Percentiles rank a stretch among this genome's conserved stretches.
Conservation (phyloP, 1,140 invertebrate genomes). For the Fopius arisanus region DNA sequence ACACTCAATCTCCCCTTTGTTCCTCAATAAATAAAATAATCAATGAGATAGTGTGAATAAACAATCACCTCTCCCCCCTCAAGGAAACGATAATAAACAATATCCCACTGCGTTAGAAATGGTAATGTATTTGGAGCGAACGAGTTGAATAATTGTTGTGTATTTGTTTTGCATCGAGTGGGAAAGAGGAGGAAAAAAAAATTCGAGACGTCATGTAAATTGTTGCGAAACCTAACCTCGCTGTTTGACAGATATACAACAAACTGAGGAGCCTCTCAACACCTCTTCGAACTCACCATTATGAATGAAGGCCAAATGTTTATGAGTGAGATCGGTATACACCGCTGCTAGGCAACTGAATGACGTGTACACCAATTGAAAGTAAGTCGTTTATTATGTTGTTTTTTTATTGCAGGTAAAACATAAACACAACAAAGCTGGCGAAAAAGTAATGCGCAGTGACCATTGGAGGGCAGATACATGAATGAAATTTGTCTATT, state of each 20-base stretch:
- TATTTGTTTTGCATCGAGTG: neutral
- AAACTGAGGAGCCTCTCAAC: neutral
- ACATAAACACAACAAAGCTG: neutral
- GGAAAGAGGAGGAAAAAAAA: slow-evolving; percentile 12
- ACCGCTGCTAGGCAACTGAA: slow-evolving; percentile 21
- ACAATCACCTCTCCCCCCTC: neutral
- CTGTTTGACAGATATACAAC: slow-evolving; percentile 19
- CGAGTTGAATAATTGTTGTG: slow-evolving; percentile 9
- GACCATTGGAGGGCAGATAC: slow-evolving; percentile 25
- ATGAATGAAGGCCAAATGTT: slow-evolving; percentile 41
- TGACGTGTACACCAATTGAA: slow-evolving; percentile 23
- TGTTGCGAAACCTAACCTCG: slow-evolving; percentile 42
- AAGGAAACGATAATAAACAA: neutral
- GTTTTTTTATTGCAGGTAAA: neutral
- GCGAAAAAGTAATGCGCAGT: slow-evolving; percentile 7
- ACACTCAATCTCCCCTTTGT: neutral
- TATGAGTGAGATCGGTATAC: slow-evolving; percentile 25
- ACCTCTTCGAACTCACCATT: neutral
- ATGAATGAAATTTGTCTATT: neutral
- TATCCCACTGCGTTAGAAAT: neutral
- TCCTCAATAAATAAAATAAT: neutral
- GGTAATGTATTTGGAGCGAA: neutral
- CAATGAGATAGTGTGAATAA: neutral
- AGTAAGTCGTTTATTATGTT: neutral
- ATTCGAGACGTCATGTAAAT: slow-evolving; percentile 31